phyloP scores from a whole-genome alignment of 2,113 vertebrate genomes.

The Indicator maculatus region DNA sequence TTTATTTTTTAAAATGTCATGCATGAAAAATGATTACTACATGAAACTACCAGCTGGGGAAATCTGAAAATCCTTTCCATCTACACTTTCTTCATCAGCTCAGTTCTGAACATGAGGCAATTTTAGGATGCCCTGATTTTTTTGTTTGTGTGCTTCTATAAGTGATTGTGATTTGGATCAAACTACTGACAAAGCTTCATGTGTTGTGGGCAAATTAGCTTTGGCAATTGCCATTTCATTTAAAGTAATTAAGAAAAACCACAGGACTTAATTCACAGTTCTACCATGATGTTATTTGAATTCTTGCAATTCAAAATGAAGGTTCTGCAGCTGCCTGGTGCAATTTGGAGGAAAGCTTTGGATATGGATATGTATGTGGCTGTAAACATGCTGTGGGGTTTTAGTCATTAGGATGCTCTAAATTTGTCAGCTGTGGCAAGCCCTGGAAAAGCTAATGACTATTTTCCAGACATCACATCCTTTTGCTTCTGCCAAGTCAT shows the following conservation, averaged over 20 bases:
- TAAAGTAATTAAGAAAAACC: background rate
- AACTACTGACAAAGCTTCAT: background rate
- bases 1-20: background rate
- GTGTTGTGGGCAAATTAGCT: background rate
- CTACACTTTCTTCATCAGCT: background rate
- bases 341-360: background rate
- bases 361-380: rapidly evolving
- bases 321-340: background rate
- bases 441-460: background rate
- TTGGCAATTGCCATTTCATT: background rate
- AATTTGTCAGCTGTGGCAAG: background rate
- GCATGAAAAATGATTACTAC: background rate
- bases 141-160: background rate
- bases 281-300: background rate
- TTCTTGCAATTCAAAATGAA: background rate
- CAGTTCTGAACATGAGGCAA: background rate
- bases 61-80: background rate
- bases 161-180: background rate
- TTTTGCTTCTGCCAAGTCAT: background rate
- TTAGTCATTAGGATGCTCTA: background rate
- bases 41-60: background rate
- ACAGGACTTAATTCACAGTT: background rate
- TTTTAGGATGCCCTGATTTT: background rate
- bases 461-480: background rate
- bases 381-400: background rate